Evolutionary conservation across 2,797 vertebrate genomes (phyloP), one percentile per base, ranked within the genome.

Genomic region (Notolabrus celidotus): DNA sequence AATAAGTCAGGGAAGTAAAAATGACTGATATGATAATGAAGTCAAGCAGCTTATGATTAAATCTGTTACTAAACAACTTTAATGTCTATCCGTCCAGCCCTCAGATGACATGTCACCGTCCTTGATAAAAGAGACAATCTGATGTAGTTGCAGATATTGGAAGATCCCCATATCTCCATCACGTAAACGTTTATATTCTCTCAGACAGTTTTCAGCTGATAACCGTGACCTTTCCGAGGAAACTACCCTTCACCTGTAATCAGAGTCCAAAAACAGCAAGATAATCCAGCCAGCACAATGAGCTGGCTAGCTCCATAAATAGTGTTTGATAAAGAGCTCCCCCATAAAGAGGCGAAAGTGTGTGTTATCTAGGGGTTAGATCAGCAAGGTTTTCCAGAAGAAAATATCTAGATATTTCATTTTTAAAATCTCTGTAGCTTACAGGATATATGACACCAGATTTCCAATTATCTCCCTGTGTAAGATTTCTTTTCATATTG

Each of bases 331-430:
- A 71, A 31, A 72, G 60, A 47, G 33, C 49, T n/a, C 9, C 10
- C 41, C 64, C 50, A 53, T 86, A 81, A 88, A 82, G 61, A 79
- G 72, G 61, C 38, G 31, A 69, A 63, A 33, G 49, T 67, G 50
- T 62, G 10, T 5, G 2, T 61, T 58, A 83, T 86, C 79, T 70
- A 23, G 1, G 52, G 17, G 12, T 15, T 0, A 58, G 8, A 78
- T 88, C 70, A 41, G 43, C 47, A 46, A 52, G 14, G 10, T 71
- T 53, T 51, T 6, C 3, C 1, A 2, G 25, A 42, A 22, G 27
- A 43, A 53, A 71, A 59, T 10, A 17, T 71, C 20, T 0, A 65
- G 54, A 60, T 22, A 25, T 25, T 72, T 57, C n/a, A n/a, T 62
- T 58, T 20, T 5, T 10, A 3, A 29, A 56, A 14, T 17, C 36